phyloP scores from a whole-genome alignment of 2,888 invertebrate species.

The Calliopum simillimum region DNA sequence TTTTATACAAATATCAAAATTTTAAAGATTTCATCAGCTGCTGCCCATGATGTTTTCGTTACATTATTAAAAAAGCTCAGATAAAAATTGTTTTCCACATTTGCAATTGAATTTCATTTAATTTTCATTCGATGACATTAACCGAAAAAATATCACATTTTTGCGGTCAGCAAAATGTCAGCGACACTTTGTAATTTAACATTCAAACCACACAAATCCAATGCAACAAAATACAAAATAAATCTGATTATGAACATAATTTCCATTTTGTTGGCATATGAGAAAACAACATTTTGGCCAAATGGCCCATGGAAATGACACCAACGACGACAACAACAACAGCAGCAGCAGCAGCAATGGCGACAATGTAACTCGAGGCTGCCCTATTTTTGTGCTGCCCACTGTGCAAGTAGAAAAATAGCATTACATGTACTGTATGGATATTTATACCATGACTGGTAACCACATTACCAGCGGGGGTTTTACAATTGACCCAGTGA shows the following conservation, averaged over 20 bases:
- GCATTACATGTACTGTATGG: too few relatives aligned
- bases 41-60: too few relatives aligned
- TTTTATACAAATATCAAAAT: too few relatives aligned
- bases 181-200: constrained; percentile 32
- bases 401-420: background rate
- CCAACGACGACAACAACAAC: too few relatives aligned
- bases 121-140: background rate
- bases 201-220: constrained; percentile 44
- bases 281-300: constrained; percentile 10
- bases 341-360: background rate
- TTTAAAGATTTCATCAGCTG: too few relatives aligned
- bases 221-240: constrained; percentile 47
- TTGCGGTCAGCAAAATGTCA: constrained; percentile 32
- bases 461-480: constrained; percentile 16
- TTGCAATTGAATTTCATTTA: background rate
- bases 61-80: too few relatives aligned
- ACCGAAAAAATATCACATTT: background rate
- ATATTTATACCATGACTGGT: too few relatives aligned
- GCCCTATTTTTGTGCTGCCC: background rate
- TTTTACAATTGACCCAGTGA: constrained; percentile 9
- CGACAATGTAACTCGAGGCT: background rate
- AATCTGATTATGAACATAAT: constrained; percentile 57
- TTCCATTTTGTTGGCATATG: constrained; percentile 48
- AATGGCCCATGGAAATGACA: background rate
- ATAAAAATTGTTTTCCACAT: background rate